Conservation (phyloP, 2,888 invertebrate genomes). For the Spodoptera littoralis region DNA sequence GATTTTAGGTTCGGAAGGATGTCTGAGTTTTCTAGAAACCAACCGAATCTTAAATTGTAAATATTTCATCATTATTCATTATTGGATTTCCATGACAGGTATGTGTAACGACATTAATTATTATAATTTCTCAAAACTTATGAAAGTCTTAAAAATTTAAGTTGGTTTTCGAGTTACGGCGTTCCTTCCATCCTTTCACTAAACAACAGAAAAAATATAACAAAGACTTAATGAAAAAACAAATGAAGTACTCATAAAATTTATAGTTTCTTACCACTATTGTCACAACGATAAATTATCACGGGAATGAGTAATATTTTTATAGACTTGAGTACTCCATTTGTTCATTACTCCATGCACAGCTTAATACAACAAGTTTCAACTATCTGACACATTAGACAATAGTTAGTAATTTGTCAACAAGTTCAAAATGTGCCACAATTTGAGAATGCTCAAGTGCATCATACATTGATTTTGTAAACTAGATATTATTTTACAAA, state of each 20-base stretch:
- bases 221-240: not conserved
- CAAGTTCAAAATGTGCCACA: constrained; percentile 4
- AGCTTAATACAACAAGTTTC: not conserved
- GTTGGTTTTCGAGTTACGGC: too few species aligned
- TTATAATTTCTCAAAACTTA: too few species aligned
- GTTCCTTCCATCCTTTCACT: too few species aligned
- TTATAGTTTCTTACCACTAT: not conserved
- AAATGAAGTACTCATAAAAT: constrained; percentile 6
- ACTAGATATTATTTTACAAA: too few species aligned
- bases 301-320: not conserved
- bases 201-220: constrained; percentile 6
- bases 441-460: constrained; percentile 1
- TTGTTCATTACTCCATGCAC: constrained; percentile 25
- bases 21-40: too few species aligned
- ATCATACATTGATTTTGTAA: too few species aligned
- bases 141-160: too few species aligned
- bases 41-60: too few species aligned
- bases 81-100: too few species aligned
- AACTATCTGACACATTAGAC: not conserved
- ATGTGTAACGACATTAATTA: too few species aligned
- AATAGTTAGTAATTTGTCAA: not conserved
- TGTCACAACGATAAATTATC: not conserved
- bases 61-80: too few species aligned
- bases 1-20: too few species aligned
- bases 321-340: constrained; percentile 6